Conservation (phyloP, 2,797 vertebrate species). For the Pygocentrus nattereri region DNA sequence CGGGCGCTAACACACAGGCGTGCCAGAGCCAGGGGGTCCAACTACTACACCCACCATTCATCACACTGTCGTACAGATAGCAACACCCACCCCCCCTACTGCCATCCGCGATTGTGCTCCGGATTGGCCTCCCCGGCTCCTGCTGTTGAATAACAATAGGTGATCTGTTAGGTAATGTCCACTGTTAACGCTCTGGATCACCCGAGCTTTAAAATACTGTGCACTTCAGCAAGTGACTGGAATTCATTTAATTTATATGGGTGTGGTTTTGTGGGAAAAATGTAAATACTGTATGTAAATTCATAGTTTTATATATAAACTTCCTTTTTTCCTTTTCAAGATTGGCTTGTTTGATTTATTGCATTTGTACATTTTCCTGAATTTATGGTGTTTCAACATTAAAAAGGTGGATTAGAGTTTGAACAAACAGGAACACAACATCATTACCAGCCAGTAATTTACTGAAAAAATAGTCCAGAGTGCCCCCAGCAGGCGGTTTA, state of each 20-base stretch:
- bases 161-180: constrained; percentile 30
- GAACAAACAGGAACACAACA: no score
- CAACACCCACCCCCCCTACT: not conserved
- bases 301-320: constrained; percentile 68
- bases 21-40: constrained; percentile 70
- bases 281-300: constrained; percentile 75
- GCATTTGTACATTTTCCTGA: no score
- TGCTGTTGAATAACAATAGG: constrained; percentile 33
- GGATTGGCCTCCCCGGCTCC: constrained; percentile 4
- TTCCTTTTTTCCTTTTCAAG: constrained; percentile 63
- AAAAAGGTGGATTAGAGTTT: no score
- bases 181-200: constrained; percentile 45
- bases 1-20: constrained; percentile 58
- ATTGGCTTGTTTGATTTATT: constrained; percentile 12
- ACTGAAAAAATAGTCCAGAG: not conserved
- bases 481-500: no score
- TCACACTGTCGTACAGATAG: constrained; percentile 78
- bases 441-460: no score
- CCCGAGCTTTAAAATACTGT: constrained; percentile 54
- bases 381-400: not conserved
- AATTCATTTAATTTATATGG: constrained; percentile 79
- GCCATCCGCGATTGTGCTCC: not conserved
- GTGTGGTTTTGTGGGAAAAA: constrained; percentile 63
- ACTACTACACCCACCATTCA: constrained; percentile 78
- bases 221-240: constrained; percentile 75